Conservation (phyloP, 2,113 vertebrate species). For the Erythrolamprus reginae region DNA sequence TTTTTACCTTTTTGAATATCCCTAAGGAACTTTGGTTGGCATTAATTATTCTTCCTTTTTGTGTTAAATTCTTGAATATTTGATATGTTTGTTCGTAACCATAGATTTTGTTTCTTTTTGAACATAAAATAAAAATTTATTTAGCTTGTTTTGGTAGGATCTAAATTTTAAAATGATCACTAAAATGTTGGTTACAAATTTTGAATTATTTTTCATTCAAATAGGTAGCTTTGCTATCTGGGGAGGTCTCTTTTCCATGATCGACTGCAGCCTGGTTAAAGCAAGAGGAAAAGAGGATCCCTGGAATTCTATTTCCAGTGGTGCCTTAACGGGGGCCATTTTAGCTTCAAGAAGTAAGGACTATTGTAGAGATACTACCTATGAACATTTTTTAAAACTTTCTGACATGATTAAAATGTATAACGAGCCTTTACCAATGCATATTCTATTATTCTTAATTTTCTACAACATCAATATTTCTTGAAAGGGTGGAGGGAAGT, state of each 20-base stretch:
- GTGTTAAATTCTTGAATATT: background rate
- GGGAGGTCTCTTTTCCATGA: slow-evolving; percentile 96
- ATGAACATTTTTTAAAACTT: background rate
- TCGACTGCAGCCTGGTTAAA: slow-evolving; percentile 93
- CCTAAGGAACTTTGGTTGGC: background rate
- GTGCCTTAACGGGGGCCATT: slow-evolving; percentile 92
- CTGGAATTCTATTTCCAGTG: slow-evolving; percentile 97
- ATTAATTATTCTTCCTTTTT: background rate
- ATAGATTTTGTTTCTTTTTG: background rate
- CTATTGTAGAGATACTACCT: rapidly evolving
- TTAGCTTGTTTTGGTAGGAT: background rate
- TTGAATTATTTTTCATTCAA: slow-evolving; percentile 10
- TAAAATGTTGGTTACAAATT: background rate
- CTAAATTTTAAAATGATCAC: background rate
- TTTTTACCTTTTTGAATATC: background rate
- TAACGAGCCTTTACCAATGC: background rate
- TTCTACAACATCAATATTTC: background rate
- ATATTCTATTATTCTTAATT: background rate
- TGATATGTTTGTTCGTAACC: background rate
- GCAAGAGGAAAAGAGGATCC: slow-evolving; percentile 94
- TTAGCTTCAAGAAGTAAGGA: slow-evolving; percentile 93
- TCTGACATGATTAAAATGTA: background rate
- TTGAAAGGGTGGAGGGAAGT: background rate
- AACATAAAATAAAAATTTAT: background rate
- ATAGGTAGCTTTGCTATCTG: slow-evolving; percentile 94